Evolutionary conservation across 1,140 invertebrate species (phyloP), one percentile per base, ranked within the genome.

Genomic region (Temnothorax curvispinosus): DNA sequence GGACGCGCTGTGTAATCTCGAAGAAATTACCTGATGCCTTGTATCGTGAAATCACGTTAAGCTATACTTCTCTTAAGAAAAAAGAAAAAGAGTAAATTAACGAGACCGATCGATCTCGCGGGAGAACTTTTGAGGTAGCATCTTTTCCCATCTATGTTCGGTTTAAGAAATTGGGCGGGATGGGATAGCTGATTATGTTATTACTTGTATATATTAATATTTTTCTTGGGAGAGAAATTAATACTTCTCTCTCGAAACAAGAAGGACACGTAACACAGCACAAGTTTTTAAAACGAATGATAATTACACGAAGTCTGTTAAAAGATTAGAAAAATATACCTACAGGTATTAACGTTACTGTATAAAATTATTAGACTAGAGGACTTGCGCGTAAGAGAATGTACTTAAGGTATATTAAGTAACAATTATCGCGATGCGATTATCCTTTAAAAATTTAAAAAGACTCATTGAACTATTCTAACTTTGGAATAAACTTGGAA

Each of bases 101-200:
- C 38, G 21, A 72, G 21, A 75, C 41, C 21, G 52, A 84, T 75
- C 7, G 13, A 62, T 75, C 56, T 44, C 27, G 18, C 52, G 69
- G 38, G 32, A 60, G 32, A n/a, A 84, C 5, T 32, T 84, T 62
- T 84, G 80, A 84, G 80, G 80, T 75, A 84, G 80, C 54, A 81
- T 18, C 50, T 82, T 72, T 27, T 82, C 67, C 80, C 15, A 60
- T 74, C 69, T 56, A 74, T 32, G 35, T 56, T 27, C 54, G 41
- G 38, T 44, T 84, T 35, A 27, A 84, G 54, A 84, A 75, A 74
- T 38, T 84, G 38, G 52, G 18, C 18, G 18, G 67, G 80, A 82
- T 47, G 69, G 54, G n/a, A 75, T 56, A 32, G 52, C n/a, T 38
- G 47, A 27, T 81, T 80, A 67, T 21, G 56, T 76, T 60, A 27